Evolutionary conservation across 2,113 vertebrate species (phyloP).

Genomic region (Serilophus lunatus): DNA sequence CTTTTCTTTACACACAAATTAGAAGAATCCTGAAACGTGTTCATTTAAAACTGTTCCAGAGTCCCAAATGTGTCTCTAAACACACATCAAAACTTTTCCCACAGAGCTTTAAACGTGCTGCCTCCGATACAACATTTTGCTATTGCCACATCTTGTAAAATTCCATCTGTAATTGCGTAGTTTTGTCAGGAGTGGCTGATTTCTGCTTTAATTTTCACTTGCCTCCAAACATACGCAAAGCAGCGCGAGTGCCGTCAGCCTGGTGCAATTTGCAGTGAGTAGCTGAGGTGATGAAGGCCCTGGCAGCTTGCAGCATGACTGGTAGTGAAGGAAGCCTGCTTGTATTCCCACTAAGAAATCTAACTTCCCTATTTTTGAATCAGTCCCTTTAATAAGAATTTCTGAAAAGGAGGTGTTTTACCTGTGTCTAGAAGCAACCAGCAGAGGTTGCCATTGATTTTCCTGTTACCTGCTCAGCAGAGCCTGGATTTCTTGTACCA

Average conservation of each 20-base stretch:
- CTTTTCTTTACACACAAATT: background rate
- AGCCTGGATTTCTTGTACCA: accelerated
- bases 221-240: accelerated
- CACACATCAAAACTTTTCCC: background rate
- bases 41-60: background rate
- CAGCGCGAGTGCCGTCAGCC: background rate
- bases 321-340: background rate
- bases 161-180: background rate
- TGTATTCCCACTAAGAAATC: accelerated
- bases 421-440: background rate
- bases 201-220: background rate
- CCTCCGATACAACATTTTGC: background rate
- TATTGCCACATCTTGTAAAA: background rate
- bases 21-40: background rate
- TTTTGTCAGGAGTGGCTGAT: background rate
- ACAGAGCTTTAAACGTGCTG: accelerated
- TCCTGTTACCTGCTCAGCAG: background rate
- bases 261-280: background rate
- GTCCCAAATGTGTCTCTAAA: background rate
- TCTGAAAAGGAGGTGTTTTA: background rate
- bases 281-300: background rate
- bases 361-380: background rate
- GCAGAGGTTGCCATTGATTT: conserved; percentile 28
- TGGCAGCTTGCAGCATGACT: background rate
- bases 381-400: background rate